phyloP scores from a whole-genome alignment of 2,888 invertebrate species.

The Euzetes globulus region DNA sequence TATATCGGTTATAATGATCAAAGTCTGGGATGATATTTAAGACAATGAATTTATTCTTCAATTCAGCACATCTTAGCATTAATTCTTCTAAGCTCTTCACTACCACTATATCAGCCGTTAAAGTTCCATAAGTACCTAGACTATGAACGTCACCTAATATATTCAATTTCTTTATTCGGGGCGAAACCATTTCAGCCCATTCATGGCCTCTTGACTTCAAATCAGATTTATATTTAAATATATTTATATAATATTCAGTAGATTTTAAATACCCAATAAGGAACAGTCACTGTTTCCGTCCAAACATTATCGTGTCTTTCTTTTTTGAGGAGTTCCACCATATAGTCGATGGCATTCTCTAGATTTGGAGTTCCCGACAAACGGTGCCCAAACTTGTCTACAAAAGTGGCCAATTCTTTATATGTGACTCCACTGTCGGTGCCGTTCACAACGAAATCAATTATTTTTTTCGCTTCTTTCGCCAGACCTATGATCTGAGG shows the following conservation, averaged over 20 bases:
- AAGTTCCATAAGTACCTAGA: slow-evolving; percentile 58
- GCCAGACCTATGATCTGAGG: not conserved
- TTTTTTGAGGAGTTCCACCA: slow-evolving; percentile 51
- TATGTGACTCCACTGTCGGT: slow-evolving; percentile 50
- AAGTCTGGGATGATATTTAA: slow-evolving; percentile 62
- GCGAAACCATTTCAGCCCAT: slow-evolving; percentile 58
- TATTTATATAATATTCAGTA: no score
- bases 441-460: slow-evolving; percentile 21
- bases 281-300: slow-evolving; percentile 59
- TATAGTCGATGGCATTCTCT: slow-evolving; percentile 62
- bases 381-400: slow-evolving; percentile 59
- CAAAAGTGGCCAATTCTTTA: slow-evolving; percentile 52
- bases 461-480: slow-evolving; percentile 14
- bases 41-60: slow-evolving; percentile 65
- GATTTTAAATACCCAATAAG: slow-evolving; percentile 50
- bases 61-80: slow-evolving; percentile 48
- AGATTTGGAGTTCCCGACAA: slow-evolving; percentile 58
- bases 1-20: slow-evolving; percentile 53
- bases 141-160: slow-evolving; percentile 65
- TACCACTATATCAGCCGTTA: slow-evolving; percentile 68
- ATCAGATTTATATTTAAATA: no score
- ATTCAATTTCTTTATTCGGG: slow-evolving; percentile 57
- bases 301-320: slow-evolving; percentile 59
- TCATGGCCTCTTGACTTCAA: slow-evolving; percentile 56
- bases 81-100: slow-evolving; percentile 62